These are phyloP conservation scores for Eilema caniola DNA, from an alignment of 2,888 invertebrate genomes.

Conservation along the genomic window DNA sequence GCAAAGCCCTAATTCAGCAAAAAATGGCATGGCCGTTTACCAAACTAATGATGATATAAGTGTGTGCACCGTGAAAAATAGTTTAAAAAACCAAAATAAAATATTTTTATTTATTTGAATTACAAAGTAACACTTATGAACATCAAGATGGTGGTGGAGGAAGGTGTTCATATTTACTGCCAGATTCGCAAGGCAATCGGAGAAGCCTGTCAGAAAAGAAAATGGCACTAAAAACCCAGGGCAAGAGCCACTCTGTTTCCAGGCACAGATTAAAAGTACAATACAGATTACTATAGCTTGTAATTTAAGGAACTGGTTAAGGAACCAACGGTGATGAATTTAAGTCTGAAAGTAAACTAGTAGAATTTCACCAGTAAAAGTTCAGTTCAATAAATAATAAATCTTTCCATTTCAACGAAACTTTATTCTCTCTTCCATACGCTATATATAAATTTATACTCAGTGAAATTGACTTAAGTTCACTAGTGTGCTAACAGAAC, in stretches of 20 bases:
- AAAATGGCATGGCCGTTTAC: not conserved
- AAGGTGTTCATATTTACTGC: not conserved
- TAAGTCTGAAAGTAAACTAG: too few relatives aligned
- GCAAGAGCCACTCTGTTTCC: not conserved
- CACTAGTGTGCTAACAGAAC: too few relatives aligned
- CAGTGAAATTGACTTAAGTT: too few relatives aligned
- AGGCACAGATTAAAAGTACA: not conserved
- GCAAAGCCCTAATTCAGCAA: not conserved
- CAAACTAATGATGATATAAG: not conserved
- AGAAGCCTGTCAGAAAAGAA: not conserved
- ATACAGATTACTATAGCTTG: not conserved
- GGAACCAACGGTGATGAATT: too few relatives aligned
- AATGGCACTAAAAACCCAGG: not conserved
- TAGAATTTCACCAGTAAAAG: too few relatives aligned
- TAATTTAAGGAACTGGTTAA: not conserved
- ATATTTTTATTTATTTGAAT: not conserved
- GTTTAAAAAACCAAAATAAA: not conserved
- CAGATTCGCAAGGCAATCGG: not conserved
- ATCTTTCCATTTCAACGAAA: too few relatives aligned
- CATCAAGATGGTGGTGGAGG: not conserved
- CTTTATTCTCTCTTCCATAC: too few relatives aligned
- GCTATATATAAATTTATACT: too few relatives aligned
- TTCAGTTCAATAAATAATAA: too few relatives aligned
- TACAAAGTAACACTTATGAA: conserved; percentile 1
- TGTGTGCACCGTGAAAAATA: not conserved